Percentiles rank a stretch among this genome's conserved stretches.
phyloP scores from a whole-genome alignment of 2,888 invertebrate species.

The Stenichneumon culpator region DNA sequence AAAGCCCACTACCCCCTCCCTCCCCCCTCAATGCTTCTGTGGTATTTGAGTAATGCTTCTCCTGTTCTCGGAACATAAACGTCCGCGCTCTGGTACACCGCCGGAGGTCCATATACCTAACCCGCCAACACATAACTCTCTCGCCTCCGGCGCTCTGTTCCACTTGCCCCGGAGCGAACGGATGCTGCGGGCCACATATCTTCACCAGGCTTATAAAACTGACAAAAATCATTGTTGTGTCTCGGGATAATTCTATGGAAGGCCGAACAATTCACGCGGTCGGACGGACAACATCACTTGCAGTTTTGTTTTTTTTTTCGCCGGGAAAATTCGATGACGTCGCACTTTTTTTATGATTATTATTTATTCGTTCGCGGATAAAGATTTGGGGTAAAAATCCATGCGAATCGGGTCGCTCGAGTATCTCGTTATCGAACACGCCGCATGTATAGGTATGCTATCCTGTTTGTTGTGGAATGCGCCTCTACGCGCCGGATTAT shows the following conservation, averaged over 20 bases:
- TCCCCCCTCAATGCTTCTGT: constrained; percentile 36
- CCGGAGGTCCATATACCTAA: constrained; percentile 54
- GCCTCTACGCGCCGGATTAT: constrained; percentile 22
- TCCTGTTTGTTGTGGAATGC: not conserved
- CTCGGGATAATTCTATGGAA: constrained; percentile 31
- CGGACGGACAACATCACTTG: too few relatives aligned
- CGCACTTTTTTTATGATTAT: not conserved
- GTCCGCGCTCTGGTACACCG: constrained; percentile 63
- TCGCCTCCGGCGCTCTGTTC: constrained; percentile 17
- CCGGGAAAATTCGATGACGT: not conserved
- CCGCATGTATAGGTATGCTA: not conserved
- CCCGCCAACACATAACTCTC: constrained; percentile 59
- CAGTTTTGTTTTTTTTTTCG: not conserved
- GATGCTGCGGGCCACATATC: constrained; percentile 50
- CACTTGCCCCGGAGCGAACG: constrained; percentile 34
- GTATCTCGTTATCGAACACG: not conserved
- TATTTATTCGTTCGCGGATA: not conserved
- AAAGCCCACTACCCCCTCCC: not conserved
- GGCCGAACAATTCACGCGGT: not conserved
- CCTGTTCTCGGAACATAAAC: constrained; percentile 62
- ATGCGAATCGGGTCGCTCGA: too few relatives aligned
- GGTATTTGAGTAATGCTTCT: constrained; percentile 67
- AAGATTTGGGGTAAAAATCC: constrained; percentile 2
- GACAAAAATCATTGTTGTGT: constrained; percentile 53
- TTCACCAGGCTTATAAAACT: constrained; percentile 28